Percentiles rank a stretch among this genome's conserved stretches.
Conservation (phyloP, 2,888 invertebrate genomes). For the Phyllotreta cruciferae region DNA sequence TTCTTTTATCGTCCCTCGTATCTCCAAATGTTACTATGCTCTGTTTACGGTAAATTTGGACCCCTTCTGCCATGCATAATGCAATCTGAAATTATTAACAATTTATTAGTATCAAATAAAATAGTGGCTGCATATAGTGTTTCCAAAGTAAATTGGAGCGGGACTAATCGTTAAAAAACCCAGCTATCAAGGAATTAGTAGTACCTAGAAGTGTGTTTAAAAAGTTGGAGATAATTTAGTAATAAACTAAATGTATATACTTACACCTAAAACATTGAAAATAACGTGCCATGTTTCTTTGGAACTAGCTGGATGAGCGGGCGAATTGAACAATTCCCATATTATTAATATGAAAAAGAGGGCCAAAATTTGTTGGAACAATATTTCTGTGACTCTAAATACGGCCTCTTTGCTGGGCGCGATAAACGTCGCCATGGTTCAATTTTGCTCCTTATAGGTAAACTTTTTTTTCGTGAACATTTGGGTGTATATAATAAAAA, state of each 20-base stretch:
- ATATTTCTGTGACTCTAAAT: slow-evolving; percentile 36
- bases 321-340: slow-evolving; percentile 40
- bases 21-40: slow-evolving; percentile 44
- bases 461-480: slow-evolving; percentile 3
- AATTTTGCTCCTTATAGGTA: slow-evolving; percentile 9
- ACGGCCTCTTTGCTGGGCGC: slow-evolving; percentile 22
- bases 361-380: slow-evolving; percentile 43
- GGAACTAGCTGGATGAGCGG: slow-evolving; percentile 17
- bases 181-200: not conserved
- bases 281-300: slow-evolving; percentile 49
- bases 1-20: slow-evolving; percentile 39
- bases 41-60: slow-evolving; percentile 47
- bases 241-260: slow-evolving; percentile 39
- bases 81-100: slow-evolving; percentile 42
- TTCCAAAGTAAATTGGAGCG: not conserved
- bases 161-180: not conserved
- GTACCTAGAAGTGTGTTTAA: not conserved
- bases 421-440: not conserved
- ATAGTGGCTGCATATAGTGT: not conserved
- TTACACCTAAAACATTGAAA: slow-evolving; percentile 51
- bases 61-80: slow-evolving; percentile 48
- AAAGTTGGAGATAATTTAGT: not conserved
- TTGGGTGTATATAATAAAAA: too few relatives aligned
- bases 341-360: slow-evolving; percentile 42
- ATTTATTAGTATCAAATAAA: slow-evolving; percentile 16